Conservation (phyloP, 2,888 invertebrate genomes). For the Lasioglossum lativentre region DNA sequence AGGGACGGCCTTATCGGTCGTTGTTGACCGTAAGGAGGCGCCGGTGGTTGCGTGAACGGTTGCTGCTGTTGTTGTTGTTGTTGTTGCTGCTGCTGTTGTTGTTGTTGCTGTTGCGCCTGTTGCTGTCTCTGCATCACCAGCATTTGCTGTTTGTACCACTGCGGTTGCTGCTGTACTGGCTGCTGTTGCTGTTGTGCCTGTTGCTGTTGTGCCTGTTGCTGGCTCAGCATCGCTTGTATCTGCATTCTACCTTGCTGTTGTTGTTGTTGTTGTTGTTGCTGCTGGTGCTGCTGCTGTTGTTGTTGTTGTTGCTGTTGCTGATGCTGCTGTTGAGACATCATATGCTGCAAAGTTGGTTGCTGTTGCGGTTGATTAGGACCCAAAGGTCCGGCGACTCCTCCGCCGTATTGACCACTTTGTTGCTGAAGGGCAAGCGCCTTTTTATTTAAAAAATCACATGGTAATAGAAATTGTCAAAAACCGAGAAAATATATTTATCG, state of each 20-base stretch:
- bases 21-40: conserved; percentile 87
- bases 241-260: conserved; percentile 85
- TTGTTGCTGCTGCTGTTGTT: conserved; percentile 84
- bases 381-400: conserved; percentile 78
- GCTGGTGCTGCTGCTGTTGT: conserved; percentile 84
- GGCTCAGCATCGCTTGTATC: conserved; percentile 84
- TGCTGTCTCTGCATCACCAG: conserved; percentile 82
- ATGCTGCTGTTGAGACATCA: conserved; percentile 86
- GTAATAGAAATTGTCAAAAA: conserved; percentile 47
- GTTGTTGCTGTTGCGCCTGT: conserved; percentile 83
- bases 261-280: conserved; percentile 82
- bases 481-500: background rate
- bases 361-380: conserved; percentile 83
- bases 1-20: conserved; percentile 85
- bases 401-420: conserved; percentile 81
- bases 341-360: conserved; percentile 83
- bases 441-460: conserved; percentile 65
- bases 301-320: conserved; percentile 85
- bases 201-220: conserved; percentile 85
- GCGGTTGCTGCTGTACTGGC: conserved; percentile 84
- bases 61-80: conserved; percentile 83
- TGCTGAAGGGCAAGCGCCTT: conserved; percentile 80
- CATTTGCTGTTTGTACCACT: conserved; percentile 80
- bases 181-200: conserved; percentile 85
- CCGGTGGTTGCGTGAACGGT: conserved; percentile 87